phyloP scores from a whole-genome alignment of 2,888 invertebrate species.

The Hirtodrosophila histrioides region DNA sequence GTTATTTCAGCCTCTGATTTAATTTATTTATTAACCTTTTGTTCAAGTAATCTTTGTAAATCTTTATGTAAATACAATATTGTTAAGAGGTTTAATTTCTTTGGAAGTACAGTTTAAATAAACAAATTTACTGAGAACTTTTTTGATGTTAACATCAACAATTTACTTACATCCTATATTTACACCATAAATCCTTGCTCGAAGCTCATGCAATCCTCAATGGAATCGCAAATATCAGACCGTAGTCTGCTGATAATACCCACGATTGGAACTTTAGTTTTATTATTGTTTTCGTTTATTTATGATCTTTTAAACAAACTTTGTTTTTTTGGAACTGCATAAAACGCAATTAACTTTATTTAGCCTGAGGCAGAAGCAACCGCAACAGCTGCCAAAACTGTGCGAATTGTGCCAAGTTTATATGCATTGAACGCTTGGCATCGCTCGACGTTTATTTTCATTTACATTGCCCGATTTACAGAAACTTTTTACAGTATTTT shows the following conservation, averaged over 20 bases:
- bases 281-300: slow-evolving; percentile 48
- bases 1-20: too few species aligned
- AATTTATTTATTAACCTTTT: too few species aligned
- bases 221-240: not conserved
- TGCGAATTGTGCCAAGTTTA: slow-evolving; percentile 60
- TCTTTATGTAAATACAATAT: too few species aligned
- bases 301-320: slow-evolving; percentile 56
- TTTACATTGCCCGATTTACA: slow-evolving; percentile 48
- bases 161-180: too few species aligned
- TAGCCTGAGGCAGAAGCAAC: slow-evolving; percentile 33
- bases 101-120: too few species aligned
- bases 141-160: too few species aligned
- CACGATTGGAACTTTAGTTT: slow-evolving; percentile 30
- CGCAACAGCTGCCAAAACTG: slow-evolving; percentile 23
- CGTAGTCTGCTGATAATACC: slow-evolving; percentile 5
- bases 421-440: slow-evolving; percentile 15
- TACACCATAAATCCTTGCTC: too few species aligned
- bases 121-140: too few species aligned
- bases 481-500: slow-evolving; percentile 46
- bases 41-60: too few species aligned
- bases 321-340: slow-evolving; percentile 43
- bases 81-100: too few species aligned
- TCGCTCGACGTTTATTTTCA: slow-evolving; percentile 40
- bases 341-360: slow-evolving; percentile 67
- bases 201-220: too few species aligned